Evolutionary conservation across 2,113 vertebrate genomes (phyloP).

Genomic region (Hyaena hyaena): DNA sequence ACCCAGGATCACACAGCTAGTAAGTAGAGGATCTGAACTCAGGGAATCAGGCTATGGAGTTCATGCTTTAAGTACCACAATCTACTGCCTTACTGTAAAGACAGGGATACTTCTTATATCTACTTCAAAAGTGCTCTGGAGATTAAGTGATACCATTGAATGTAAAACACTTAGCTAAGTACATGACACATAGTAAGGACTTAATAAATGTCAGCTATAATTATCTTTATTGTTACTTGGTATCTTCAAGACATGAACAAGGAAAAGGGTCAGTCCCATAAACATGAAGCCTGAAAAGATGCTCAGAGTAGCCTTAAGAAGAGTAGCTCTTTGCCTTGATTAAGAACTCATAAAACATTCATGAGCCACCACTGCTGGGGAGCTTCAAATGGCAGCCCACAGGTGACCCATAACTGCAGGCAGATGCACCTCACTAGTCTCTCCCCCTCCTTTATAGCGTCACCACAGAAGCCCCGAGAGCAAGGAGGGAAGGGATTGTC

Average conservation of each 20-base stretch:
- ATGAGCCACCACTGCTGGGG: neutral
- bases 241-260: neutral
- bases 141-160: neutral
- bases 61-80: neutral
- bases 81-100: neutral
- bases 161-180: neutral
- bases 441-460: neutral
- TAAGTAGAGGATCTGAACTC: neutral
- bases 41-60: neutral
- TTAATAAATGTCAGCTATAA: neutral
- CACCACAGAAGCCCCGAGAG: neutral
- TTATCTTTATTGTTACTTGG: neutral
- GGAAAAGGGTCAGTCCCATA: neutral
- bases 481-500: neutral
- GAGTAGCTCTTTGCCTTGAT: neutral
- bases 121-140: neutral
- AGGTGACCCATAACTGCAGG: neutral
- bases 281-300: neutral
- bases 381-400: slow-evolving; percentile 21
- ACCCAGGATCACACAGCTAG: neutral
- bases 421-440: neutral
- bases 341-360: slow-evolving; percentile 51
- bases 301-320: neutral
- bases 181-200: neutral
- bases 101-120: neutral